Base-by-base conservation (phyloP, 2,797 vertebrate genomes). In the Otolemur crassicaudatus region DNA sequence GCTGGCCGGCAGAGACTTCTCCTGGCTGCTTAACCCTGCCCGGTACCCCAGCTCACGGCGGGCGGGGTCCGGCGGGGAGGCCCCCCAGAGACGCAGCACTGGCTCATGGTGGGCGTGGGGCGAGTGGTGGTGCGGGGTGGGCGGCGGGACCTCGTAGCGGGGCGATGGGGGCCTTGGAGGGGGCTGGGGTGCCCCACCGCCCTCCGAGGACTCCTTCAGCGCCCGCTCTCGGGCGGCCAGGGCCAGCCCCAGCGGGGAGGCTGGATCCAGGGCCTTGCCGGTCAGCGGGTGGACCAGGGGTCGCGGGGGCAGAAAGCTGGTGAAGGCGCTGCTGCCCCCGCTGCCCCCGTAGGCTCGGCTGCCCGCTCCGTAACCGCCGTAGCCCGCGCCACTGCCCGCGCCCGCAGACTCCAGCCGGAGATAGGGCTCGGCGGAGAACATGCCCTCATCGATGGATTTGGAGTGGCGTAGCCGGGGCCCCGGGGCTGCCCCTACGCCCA, bases 391-490 rank as follows among this genome's bases (percentile, higher is more conserved):
- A 98, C 98, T 96, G 98, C 99, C 97, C 25, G 92, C 76, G 65
- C 69, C 53, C 3, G 91, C 96, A 0, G 97, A 99, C 97, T 99
- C 99, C 95, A 99, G 99, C 84, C 99, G 99, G 94, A 99, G 99
- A 97, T 99, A 99, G 67, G 99, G 99, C 98, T 99, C 99, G 13
- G 98, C 99, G 7, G 98, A 98, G 98, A 99, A 99, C 99, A 99
- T 99, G 97, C 99, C 99, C 90, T 99, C 99, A 12, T 99, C 99
- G 29, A 99, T 99, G 90, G 99, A 99, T 86, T 99, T 99, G 94
- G 99, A 99, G 43, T 99, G 99, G 37, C 99, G 99, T 90, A 99
- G 98, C 46, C 99, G 99, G 1, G 99, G 98, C 16, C 98, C 98
- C 14, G 99, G 98, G 37, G 97, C 56, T 53, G 82, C 94, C 6